These are phyloP conservation scores for Luperina testacea DNA, from an alignment of 2,888 invertebrate genomes.

Conservation along the genomic window DNA sequence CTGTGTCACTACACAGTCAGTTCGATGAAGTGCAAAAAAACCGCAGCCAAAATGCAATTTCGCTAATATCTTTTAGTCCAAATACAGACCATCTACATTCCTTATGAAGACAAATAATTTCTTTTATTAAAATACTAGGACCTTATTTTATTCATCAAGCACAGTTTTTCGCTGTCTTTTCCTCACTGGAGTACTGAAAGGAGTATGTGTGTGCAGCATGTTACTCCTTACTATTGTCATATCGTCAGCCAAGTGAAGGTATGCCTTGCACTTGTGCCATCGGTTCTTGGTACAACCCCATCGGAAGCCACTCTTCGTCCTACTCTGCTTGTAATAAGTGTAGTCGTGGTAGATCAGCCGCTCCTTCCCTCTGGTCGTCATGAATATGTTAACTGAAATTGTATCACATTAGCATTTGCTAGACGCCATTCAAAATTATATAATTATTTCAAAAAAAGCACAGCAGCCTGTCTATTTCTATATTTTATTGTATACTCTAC, in stretches of 20 bases:
- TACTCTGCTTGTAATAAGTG: conserved; percentile 87
- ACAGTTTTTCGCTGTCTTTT: conserved; percentile 35
- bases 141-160: conserved; percentile 20
- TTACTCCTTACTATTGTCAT: conserved; percentile 86
- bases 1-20: background rate
- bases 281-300: conserved; percentile 89
- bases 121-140: background rate
- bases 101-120: background rate
- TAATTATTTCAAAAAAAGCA: conserved; percentile 4
- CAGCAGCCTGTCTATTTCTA: conserved; percentile 33
- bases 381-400: conserved; percentile 88
- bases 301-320: conserved; percentile 82
- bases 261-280: conserved; percentile 87
- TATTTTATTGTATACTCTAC: background rate
- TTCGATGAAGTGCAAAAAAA: background rate
- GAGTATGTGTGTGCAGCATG: conserved; percentile 84
- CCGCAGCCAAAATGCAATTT: background rate
- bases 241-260: conserved; percentile 84
- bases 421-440: conserved; percentile 5
- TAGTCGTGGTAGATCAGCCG: conserved; percentile 82
- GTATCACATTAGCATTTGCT: conserved; percentile 40
- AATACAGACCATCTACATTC: conserved; percentile 14
- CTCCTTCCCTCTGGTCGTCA: conserved; percentile 87
- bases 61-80: background rate
- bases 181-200: conserved; percentile 65